phyloP scores from a whole-genome alignment of 2,797 vertebrate species.

The Pantherophis vulpinus region DNA sequence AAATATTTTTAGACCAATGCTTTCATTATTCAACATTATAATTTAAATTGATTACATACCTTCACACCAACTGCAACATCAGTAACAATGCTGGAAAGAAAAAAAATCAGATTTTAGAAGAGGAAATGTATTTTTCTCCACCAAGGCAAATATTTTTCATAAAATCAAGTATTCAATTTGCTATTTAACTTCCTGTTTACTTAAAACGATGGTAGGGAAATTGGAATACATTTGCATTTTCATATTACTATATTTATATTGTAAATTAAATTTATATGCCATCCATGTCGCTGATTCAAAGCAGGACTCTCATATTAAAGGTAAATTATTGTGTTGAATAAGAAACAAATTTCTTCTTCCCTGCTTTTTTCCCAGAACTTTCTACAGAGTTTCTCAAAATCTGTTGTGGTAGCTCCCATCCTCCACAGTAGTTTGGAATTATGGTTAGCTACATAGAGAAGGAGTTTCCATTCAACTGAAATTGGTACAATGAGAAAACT shows the following conservation, averaged over 20 bases:
- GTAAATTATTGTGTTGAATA: background rate
- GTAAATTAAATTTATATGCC: background rate
- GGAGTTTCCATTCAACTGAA: background rate
- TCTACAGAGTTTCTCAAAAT: background rate
- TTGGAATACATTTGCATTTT: background rate
- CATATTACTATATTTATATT: background rate
- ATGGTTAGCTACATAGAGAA: background rate
- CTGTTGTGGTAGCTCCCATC: background rate
- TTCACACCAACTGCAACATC: constrained; percentile 98
- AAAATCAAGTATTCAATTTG: constrained; percentile 1
- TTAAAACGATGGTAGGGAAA: background rate
- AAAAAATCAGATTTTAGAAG: constrained; percentile 31
- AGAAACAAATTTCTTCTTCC: background rate
- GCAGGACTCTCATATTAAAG: background rate
- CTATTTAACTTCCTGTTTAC: background rate
- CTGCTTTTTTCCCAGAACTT: background rate
- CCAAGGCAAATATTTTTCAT: background rate
- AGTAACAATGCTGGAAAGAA: constrained; percentile 84
- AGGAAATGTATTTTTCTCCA: background rate
- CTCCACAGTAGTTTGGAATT: background rate
- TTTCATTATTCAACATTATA: constrained; percentile 40
- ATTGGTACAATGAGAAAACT: background rate
- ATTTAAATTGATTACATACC: constrained; percentile 76
- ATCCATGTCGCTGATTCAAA: background rate
- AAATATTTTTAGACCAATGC: constrained; percentile 24